Conservation (phyloP, 2,888 invertebrate species). For the Polyploca ridens region DNA sequence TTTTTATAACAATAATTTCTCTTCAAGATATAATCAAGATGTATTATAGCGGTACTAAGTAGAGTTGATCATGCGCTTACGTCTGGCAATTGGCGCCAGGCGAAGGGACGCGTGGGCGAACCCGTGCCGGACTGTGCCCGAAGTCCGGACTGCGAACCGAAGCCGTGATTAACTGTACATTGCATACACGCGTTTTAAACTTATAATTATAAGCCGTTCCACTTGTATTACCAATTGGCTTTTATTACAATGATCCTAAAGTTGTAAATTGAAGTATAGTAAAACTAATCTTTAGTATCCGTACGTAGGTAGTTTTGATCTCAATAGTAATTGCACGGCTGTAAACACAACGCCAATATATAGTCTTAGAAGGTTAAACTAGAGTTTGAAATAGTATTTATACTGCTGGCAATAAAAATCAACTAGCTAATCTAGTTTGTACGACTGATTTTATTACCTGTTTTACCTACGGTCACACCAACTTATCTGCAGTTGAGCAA, state of each 20-base stretch:
- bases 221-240: conserved; percentile 25
- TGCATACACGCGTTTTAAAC: conserved; percentile 51
- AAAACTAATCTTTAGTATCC: conserved; percentile 3
- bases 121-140: conserved; percentile 54
- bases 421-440: neutral
- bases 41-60: conserved; percentile 29
- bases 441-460: neutral
- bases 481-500: too few relatives aligned
- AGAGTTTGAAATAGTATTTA: neutral
- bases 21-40: neutral
- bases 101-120: conserved; percentile 64
- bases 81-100: conserved; percentile 58
- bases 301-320: conserved; percentile 2
- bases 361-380: neutral
- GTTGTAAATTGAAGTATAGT: neutral
- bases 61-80: conserved; percentile 40
- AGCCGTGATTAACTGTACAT: conserved; percentile 67
- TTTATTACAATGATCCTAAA: conserved; percentile 16
- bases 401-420: neutral
- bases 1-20: neutral
- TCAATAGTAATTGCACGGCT: conserved; percentile 1
- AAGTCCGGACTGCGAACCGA: conserved; percentile 40
- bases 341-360: neutral
- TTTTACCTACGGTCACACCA: neutral
- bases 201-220: conserved; percentile 51